phyloP scores from a whole-genome alignment of 2,797 vertebrate species.

The Poecilia velifera region DNA sequence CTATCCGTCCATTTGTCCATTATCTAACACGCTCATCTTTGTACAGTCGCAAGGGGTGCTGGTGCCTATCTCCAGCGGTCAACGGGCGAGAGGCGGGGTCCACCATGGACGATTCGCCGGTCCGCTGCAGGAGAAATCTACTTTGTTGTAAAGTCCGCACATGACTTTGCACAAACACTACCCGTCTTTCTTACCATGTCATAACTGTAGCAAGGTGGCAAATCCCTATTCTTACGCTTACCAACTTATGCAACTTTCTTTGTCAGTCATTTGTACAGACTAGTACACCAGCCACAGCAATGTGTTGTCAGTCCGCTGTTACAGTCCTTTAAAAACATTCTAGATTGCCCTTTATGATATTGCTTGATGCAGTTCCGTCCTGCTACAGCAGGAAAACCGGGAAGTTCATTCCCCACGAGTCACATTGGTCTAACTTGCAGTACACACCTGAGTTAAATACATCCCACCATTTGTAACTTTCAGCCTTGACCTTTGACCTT shows the following conservation, averaged over 20 bases:
- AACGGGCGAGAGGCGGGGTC: too few species aligned
- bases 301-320: slow-evolving; percentile 33
- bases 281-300: slow-evolving; percentile 24
- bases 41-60: too few species aligned
- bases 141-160: slow-evolving; percentile 40
- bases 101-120: too few species aligned
- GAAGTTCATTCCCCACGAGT: slow-evolving; percentile 41
- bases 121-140: slow-evolving; percentile 28
- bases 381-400: slow-evolving; percentile 36
- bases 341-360: slow-evolving; percentile 58
- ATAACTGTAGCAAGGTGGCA: slow-evolving; percentile 44
- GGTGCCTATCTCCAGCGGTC: too few species aligned
- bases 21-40: too few species aligned
- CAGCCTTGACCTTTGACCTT: slow-evolving; percentile 65
- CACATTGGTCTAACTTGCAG: slow-evolving; percentile 57
- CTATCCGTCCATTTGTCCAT: too few species aligned
- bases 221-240: slow-evolving; percentile 36
- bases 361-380: slow-evolving; percentile 61
- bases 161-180: slow-evolving; percentile 38
- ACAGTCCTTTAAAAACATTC: slow-evolving; percentile 45
- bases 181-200: slow-evolving; percentile 37
- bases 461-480: slow-evolving; percentile 64
- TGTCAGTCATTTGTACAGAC: slow-evolving; percentile 30
- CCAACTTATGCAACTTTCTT: slow-evolving; percentile 51
- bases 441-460: slow-evolving; percentile 74